phyloP scores from a whole-genome alignment of 2,113 vertebrate genomes.

The Sander vitreus region DNA sequence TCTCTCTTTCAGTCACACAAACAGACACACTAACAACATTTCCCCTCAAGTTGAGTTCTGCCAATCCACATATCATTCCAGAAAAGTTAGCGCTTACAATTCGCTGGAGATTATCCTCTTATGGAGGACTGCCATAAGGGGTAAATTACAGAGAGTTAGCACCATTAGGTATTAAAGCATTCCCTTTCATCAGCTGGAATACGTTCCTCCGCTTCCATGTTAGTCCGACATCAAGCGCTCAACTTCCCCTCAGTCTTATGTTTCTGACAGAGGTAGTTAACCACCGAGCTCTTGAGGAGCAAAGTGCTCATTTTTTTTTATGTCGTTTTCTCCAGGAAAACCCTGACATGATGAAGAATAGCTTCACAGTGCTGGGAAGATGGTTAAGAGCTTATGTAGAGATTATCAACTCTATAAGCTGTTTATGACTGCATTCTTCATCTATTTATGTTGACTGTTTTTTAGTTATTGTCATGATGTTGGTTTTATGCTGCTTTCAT shows the following conservation, averaged over 20 bases:
- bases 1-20: neutral
- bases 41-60: constrained; percentile 21
- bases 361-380: constrained; percentile 1
- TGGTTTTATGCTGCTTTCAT: neutral
- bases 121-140: constrained; percentile 61
- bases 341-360: constrained; percentile 1
- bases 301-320: constrained; percentile 52
- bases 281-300: constrained; percentile 43
- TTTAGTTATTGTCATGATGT: neutral
- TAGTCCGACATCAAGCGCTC: constrained; percentile 54
- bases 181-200: constrained; percentile 65
- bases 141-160: constrained; percentile 71
- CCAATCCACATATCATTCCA: constrained; percentile 21
- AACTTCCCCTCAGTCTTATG: constrained; percentile 41
- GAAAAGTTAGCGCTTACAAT: constrained; percentile 47
- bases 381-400: neutral
- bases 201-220: constrained; percentile 38
- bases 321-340: constrained; percentile 43
- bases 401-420: neutral
- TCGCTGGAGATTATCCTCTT: constrained; percentile 51
- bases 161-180: constrained; percentile 68
- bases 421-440: neutral
- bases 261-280: constrained; percentile 66
- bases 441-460: neutral
- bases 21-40: neutral